These are phyloP conservation scores for Limnephilus auricula DNA, from an alignment of 2,888 invertebrate genomes.

Conservation along the genomic window DNA sequence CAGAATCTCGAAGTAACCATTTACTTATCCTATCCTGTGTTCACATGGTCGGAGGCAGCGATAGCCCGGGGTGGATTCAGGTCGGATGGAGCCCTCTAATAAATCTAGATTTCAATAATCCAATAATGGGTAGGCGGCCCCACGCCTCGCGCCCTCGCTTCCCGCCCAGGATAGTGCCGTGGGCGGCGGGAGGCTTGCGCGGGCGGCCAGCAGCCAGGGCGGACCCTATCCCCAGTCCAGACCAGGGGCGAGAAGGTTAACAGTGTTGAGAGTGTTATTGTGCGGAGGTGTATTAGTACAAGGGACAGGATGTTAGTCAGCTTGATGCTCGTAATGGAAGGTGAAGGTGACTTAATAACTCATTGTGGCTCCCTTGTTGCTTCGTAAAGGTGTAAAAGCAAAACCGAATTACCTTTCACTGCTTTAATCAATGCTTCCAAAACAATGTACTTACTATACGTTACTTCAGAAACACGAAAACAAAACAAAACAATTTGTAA, in stretches of 20 bases:
- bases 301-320: conserved; percentile 33
- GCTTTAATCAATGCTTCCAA: background rate
- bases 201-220: background rate
- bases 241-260: conserved; percentile 9
- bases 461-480: background rate
- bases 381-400: background rate
- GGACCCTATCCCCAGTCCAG: background rate
- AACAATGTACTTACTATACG: background rate
- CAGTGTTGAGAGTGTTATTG: conserved; percentile 17
- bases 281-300: conserved; percentile 8
- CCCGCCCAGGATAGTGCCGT: conserved; percentile 21
- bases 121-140: conserved; percentile 61
- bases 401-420: background rate
- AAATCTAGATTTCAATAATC: conserved; percentile 66
- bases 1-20: background rate
- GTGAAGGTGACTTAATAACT: conserved; percentile 28
- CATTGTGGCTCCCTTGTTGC: background rate
- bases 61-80: conserved; percentile 44
- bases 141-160: background rate
- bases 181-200: conserved; percentile 29
- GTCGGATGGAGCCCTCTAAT: conserved; percentile 62
- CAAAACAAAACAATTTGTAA: background rate
- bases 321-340: conserved; percentile 23
- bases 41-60: conserved; percentile 36
- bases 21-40: conserved; percentile 25